Evolutionary conservation across 2,797 vertebrate species (phyloP), one percentile per base, ranked within the genome.

Genomic region (Remorina albescens): DNA sequence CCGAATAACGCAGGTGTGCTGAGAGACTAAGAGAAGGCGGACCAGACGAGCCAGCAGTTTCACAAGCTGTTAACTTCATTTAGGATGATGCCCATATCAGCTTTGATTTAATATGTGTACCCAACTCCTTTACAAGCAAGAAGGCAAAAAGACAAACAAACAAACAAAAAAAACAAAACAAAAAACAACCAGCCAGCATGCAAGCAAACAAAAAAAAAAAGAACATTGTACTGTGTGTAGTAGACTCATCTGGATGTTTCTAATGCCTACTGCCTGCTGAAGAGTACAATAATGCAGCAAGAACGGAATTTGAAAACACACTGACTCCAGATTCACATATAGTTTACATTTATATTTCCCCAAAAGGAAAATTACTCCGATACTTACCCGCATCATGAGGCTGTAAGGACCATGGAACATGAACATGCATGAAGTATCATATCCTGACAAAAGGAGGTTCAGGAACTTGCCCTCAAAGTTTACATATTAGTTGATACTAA

Each of bases 21-120:
- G 59, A 67, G 30, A 61, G 28, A 23, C 19, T 15, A 50, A 50
- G 25, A 30, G 32, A 41, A 49, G 21, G 42, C 57, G 42, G 57
- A 39, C 19, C 21, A 46, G 55, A 36, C 11, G 56, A 74, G 69
- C 56, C 60, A 59, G 72, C 61, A 71, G 67, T 85, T 86, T 86
- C 74, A 81, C 71, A 70, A 81, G 72, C 80, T 46, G 76, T 71
- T 84, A 85, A 81, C 67, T 51, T 63, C 59, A 3, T 82, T 83
- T 72, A 80, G 78, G 71, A 79, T 72, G 62, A 57, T 59, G 70
- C 46, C 44, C 51, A 50, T 58, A 83, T 77, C 76, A 73, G 60
- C 65, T 82, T 66, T 87, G 79, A 84, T 78, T 56, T 86, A 77
- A 86, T 56, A 55, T 67, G 74, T 42, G 60, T 50, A 67, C 71